phyloP scores from a whole-genome alignment of 2,113 vertebrate genomes.

The Tachuris rubrigastra region DNA sequence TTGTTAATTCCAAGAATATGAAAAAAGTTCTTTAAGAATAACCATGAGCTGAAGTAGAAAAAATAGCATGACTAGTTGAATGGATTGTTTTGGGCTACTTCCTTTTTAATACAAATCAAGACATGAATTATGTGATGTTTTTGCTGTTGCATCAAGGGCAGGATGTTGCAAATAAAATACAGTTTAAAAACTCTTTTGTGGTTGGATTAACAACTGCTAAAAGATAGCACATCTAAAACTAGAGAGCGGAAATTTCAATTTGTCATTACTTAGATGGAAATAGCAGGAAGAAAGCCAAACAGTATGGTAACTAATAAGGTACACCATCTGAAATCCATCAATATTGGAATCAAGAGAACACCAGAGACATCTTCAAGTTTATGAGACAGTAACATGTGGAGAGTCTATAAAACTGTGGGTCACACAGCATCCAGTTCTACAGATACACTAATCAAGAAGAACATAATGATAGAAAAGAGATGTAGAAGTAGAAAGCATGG shows the following conservation, averaged over 20 bases:
- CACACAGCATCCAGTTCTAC: background rate
- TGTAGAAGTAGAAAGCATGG: background rate
- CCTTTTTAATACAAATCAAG: background rate
- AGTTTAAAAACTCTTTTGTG: background rate
- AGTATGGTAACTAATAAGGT: background rate
- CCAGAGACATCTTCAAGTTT: background rate
- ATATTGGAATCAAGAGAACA: background rate
- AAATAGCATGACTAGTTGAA: background rate
- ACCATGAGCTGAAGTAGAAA: background rate
- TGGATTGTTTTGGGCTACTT: background rate
- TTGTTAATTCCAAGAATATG: background rate
- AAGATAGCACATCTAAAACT: background rate
- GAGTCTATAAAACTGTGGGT: background rate
- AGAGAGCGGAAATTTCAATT: slow-evolving; percentile 16
- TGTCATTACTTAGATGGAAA: background rate
- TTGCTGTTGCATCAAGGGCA: background rate
- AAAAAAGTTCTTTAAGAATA: background rate
- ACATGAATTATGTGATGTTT: background rate
- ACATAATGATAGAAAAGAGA: background rate
- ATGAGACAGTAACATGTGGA: background rate
- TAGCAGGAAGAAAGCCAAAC: background rate
- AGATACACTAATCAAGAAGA: background rate
- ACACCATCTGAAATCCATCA: background rate
- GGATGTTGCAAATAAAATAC: background rate
- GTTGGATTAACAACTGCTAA: background rate